Base-by-base conservation (phyloP, 2,888 invertebrate species). In the Mechanitis messenoides region DNA sequence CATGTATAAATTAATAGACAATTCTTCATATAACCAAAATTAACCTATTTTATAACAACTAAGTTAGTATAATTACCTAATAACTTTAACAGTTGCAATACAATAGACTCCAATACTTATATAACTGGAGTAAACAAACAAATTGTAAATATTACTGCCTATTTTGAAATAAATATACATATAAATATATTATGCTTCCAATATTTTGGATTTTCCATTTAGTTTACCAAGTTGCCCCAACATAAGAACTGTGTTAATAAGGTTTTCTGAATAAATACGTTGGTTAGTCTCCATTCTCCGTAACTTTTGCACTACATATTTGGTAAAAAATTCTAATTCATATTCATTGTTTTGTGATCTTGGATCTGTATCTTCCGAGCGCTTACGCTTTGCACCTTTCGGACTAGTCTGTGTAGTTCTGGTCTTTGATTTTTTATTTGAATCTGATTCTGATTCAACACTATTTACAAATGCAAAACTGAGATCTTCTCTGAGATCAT, bases 231-330 rank as follows among this genome's bases (percentile, higher is more conserved):
- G 78, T 72, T 90, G 90, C 47, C 90, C 90, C 33, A 90, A 69
- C 90, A 90, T 90, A 3, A 90, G 79, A 3, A 87, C 88, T 60
- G 90, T 89, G 63, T 90, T 89, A n/a, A 90, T 89, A 72, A 90
- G 76, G 70, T 90, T 90, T 71, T 90, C 90, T 12, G 90, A 87
- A 72, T 89, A 90, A 68, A 90, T 90, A 59, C 90, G 84, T 65
- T 90, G 90, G 68, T 89, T 87, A 5, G 88, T 89, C 72, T 89
- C 90, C 90, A 90, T 90, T 76, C 72, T 80, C 69, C 89, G 79
- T 53, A 90, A 71, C 68, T 90, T 90, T 70, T 90, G 90, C 0
- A 88, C 89, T 59, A 90, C 80, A 81, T 89, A 90, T 68, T 90
- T 90, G 0, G 90, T 84, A 69, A 90, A 90, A 70, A 85, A 90